A percentile compares a stretch with the other conserved stretches of the same genome.
Conservation (phyloP, 2,113 vertebrate species). For the Proteles cristata region DNA sequence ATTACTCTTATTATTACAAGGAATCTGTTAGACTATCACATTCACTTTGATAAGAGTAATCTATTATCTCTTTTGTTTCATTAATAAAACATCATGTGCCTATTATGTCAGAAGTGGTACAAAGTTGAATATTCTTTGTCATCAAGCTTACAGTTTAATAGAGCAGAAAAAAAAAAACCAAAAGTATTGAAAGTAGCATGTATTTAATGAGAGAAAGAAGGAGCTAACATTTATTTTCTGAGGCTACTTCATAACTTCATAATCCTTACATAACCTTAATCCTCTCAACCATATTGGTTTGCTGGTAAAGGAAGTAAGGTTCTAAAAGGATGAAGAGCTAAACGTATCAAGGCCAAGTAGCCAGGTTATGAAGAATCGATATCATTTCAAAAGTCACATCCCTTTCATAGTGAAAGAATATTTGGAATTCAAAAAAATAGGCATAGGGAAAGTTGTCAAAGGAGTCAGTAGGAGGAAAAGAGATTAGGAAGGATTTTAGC, state of each 20-base stretch:
- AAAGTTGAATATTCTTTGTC: not conserved
- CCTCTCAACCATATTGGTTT: not conserved
- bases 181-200: not conserved
- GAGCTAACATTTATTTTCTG: not conserved
- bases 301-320: not conserved
- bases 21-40: not conserved
- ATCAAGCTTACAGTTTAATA: not conserved
- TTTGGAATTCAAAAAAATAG: not conserved
- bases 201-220: not conserved
- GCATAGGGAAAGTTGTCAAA: not conserved
- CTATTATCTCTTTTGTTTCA: slow-evolving; percentile 29
- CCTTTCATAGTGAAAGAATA: not conserved
- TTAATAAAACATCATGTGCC: not conserved
- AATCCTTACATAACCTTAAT: not conserved
- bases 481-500: not conserved
- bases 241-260: not conserved
- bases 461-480: not conserved
- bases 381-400: not conserved
- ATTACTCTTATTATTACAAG: not conserved
- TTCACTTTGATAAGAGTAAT: not conserved
- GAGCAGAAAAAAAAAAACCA: not conserved
- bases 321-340: not conserved
- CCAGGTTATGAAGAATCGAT: not conserved
- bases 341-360: not conserved
- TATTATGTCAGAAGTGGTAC: not conserved